Base-by-base conservation (phyloP, 2,797 vertebrate species). In the Typhlichthys eigenmanni region DNA sequence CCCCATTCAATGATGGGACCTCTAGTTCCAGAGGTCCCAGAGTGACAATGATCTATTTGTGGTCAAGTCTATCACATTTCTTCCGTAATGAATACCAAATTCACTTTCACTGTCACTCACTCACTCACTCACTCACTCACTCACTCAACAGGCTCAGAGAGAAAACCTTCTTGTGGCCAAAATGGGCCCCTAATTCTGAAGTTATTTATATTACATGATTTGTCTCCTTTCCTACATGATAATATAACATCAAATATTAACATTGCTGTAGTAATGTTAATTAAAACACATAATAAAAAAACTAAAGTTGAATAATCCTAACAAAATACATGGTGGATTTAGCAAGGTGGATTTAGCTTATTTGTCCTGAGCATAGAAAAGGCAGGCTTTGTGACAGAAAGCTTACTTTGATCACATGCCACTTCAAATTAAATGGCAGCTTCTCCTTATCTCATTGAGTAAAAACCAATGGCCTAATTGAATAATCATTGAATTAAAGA, bases 1-100 rank as follows among this genome's bases (percentile, higher is more conserved):
- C 71, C 79, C 52, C 66, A 76, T 86, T 88, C 81, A 85, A 62
- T 66, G 67, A 61, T 62, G 51, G 76, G 80, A 85, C 83, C 78
- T 83, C 80, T 64, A 76, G 85, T 80, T 87, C 73, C 62, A 70
- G 48, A 66, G 49, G 65, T 66, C 69, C 79, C 53, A 46, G 19
- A 72, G 51, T 63, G 74, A 86, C 80, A 89, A 79, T 80, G 72
- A 82, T 60, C 68, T 61, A 78, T 74, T 75, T 89, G 82, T 84
- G 74, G 75, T 66, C 58, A 52, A 70, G 68, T 80, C 75, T 69
- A 73, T 80, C 79, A 78, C 60, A 67, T 81, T 79, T 82, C 51
- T 71, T 55, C 53, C 69, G 69, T 74, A 75, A 85, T 82, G 76
- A 86, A 81, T 82, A 83, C 67, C 69, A 52, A 4, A 62, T 34